Evolutionary conservation across 2,797 vertebrate genomes (phyloP).

Genomic region (Scomberomorus guttatus): DNA sequence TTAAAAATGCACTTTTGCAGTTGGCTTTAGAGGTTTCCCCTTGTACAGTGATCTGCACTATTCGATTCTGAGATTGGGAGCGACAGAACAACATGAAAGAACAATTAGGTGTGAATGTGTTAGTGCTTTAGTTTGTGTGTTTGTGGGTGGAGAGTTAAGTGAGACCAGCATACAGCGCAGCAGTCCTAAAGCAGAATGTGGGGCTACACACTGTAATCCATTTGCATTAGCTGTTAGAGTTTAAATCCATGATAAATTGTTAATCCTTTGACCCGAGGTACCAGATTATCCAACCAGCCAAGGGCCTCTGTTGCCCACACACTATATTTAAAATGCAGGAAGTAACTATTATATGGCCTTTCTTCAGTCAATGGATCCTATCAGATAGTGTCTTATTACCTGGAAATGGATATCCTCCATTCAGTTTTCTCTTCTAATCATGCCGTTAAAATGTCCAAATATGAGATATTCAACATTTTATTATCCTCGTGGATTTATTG

Average conservation of each 20-base stretch:
- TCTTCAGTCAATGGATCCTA: not conserved
- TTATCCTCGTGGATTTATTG: constrained; percentile 1
- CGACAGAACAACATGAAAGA: constrained; percentile 28
- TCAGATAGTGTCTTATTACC: not conserved
- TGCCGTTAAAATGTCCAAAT: not conserved
- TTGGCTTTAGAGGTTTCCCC: not conserved
- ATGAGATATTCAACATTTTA: not conserved
- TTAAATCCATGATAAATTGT: constrained; percentile 63
- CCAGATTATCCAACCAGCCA: constrained; percentile 58
- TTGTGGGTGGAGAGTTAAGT: constrained; percentile 25
- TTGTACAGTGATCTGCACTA: constrained; percentile 10
- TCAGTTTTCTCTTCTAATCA: not conserved
- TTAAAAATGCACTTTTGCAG: constrained; percentile 1
- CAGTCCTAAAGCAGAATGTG: constrained; percentile 27
- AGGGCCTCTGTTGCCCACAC: constrained; percentile 13
- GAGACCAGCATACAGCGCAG: not conserved
- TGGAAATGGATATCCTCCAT: not conserved
- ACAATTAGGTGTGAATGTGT: constrained; percentile 1
- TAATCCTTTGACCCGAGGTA: constrained; percentile 60
- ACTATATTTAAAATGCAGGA: constrained; percentile 20
- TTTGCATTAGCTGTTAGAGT: constrained; percentile 74
- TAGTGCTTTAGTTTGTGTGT: constrained; percentile 18
- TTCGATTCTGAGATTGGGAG: constrained; percentile 3
- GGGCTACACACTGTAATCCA: constrained; percentile 37
- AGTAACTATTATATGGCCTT: constrained; percentile 14